Base-by-base conservation (phyloP, 1,140 invertebrate species). In the Drosophila ironensis region DNA sequence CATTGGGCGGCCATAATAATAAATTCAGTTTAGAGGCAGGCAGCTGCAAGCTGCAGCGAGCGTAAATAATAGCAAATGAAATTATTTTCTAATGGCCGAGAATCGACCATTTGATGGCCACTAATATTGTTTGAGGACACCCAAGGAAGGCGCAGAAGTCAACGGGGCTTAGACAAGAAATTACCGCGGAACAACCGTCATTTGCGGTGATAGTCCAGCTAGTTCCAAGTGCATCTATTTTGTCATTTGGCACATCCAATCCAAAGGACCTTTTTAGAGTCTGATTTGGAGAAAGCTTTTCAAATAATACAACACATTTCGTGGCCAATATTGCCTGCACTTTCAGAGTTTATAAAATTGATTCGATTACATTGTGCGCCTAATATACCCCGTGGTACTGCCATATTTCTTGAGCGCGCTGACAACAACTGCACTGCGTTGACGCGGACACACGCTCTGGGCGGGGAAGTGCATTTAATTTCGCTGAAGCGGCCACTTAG, bases 401-500 rank as follows among this genome's bases (percentile, higher is more conserved):
- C 17, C 37, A 28, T 35, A n/a, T 54, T 19, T 3, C 4, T 19
- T 24, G 9, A 25, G 28, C 25, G 52, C 12, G 33, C 57, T n/a
- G n/a, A n/a, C n/a, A n/a, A n/a, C n/a, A n/a, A n/a, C n/a, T n/a
- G n/a, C 46, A 56, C 51, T 52, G 20, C 40, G 52, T 47, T 72
- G 64, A 44, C 63, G 51, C 42, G 52, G 44, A 60, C 60, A 46
- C 45, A 69, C 69, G 64, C 68, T 37, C 52, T 51, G 61, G 38
- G 41, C 41, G 60, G 59, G 33, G 46, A 63, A 82, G 73, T 82
- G 70, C 78, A 84, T 82, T 84, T 82, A 73, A 84, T 84, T 84
- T 84, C 60, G 59, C 70, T 84, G 74, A 84, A 84, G 78, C 51
- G 80, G 78, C 78, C 80, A 84, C 78, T 84, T 78, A 84, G 73